Evolutionary conservation across 2,888 invertebrate genomes (phyloP).

Genomic region (Sepiola atlantica): DNA sequence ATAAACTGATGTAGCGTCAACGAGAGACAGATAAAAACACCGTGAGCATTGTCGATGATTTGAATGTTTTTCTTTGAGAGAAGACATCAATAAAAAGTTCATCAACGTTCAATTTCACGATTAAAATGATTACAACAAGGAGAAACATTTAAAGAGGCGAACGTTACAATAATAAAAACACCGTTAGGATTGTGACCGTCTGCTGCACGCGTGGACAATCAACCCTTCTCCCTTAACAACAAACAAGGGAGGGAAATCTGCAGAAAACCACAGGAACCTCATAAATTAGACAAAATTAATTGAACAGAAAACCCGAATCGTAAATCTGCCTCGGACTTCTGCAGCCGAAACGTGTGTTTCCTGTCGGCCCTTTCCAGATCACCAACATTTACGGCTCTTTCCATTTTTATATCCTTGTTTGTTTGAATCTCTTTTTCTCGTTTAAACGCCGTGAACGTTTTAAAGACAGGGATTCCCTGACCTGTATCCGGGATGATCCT

Average conservation of each 20-base stretch:
- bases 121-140: background rate
- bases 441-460: background rate
- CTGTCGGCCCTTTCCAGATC: background rate
- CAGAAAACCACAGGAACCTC: background rate
- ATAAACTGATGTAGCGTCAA: background rate
- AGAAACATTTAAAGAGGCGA: background rate
- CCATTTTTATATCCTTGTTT: background rate
- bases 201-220: background rate
- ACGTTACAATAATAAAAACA: background rate
- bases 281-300: background rate
- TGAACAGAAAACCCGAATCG: background rate
- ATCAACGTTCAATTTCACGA: background rate
- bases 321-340: background rate
- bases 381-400: background rate
- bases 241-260: background rate
- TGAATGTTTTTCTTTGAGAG: background rate
- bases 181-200: background rate
- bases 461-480: background rate
- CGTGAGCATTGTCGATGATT: background rate
- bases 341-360: background rate
- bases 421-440: background rate
- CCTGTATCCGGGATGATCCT: background rate
- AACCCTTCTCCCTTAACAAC: background rate
- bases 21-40: background rate
- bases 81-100: background rate